Evolutionary conservation across 2,888 invertebrate species (phyloP), one percentile per base, ranked within the genome.

Genomic region (Mellilla xanthometata): DNA sequence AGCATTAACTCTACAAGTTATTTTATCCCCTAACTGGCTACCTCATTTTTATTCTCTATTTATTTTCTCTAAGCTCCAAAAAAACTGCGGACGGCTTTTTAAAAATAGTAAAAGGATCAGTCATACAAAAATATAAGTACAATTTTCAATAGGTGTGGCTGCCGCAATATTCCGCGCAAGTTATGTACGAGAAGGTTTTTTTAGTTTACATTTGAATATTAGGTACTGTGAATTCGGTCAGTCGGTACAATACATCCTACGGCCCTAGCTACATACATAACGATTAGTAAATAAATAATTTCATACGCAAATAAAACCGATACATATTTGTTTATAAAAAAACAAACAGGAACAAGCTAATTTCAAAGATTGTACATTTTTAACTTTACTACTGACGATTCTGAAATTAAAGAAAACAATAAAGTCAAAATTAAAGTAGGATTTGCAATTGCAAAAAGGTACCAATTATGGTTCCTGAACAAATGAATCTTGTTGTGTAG

Each of bases 71-170:
- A 44, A 44, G 39, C 45, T 45, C 39, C 34, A 45, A 45, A 45
- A 4, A 36, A 48, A 48, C 24, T 24, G 47, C 47, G 47, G 47
- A 48, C 47, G 47, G 47, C 38, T 23, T 38, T 39, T 15, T 24
- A 26, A 32, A 34, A 48, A 35, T 33, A 35, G 31, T 31, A 15
- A 8, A 36, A 38, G 41, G 19, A 36, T 40, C 15, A 33, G 35
- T 31, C 31, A 29, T 48, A 42, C 29, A 42, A 48, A 48, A 42
- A 48, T 42, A 48, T 41, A 47, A 47, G 31, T 41, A 47, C 41
- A 36, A 24, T 38, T 38, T 38, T 29, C 3, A 26, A 32, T n/a
- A 27, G 49, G 36, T 47, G 32, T 43, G 34, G 32, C 13, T 24
- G 23, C 27, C n/a, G 19, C 34, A 31, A 34, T 22, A 26, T 26